phyloP scores from a whole-genome alignment of 2,113 vertebrate species.

The Artemisiospiza belli region DNA sequence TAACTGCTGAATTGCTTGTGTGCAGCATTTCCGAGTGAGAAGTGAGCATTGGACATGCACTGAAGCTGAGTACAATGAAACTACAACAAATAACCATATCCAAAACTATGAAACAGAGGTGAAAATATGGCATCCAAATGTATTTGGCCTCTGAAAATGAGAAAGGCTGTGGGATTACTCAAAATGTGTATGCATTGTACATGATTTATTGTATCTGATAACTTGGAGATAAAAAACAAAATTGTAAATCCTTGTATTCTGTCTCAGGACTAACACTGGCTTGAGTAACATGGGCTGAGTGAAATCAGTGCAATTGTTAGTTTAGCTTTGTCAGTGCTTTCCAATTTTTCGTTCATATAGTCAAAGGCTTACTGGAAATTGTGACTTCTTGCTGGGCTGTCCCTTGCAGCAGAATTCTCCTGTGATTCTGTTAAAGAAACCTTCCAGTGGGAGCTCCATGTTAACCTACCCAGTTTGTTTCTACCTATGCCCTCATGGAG shows the following conservation, averaged over 20 bases:
- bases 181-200: background rate
- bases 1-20: background rate
- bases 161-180: background rate
- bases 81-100: background rate
- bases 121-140: background rate
- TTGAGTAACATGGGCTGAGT: background rate
- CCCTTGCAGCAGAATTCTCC: background rate
- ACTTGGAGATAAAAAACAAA: background rate
- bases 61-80: background rate
- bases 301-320: background rate
- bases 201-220: background rate
- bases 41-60: background rate
- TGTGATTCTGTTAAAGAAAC: background rate
- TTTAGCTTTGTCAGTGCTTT: background rate
- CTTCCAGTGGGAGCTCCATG: background rate
- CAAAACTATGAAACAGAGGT: background rate
- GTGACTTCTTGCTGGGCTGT: background rate
- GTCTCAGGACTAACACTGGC: background rate
- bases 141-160: background rate
- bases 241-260: background rate
- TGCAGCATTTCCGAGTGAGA: background rate
- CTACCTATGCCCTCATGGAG: background rate
- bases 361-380: constrained; percentile 9
- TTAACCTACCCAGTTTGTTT: background rate
- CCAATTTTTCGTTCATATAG: background rate